Percentiles rank a stretch among this genome's conserved stretches.
phyloP scores from a whole-genome alignment of 1,140 invertebrate species.

The Drosophila quadrilineata region DNA sequence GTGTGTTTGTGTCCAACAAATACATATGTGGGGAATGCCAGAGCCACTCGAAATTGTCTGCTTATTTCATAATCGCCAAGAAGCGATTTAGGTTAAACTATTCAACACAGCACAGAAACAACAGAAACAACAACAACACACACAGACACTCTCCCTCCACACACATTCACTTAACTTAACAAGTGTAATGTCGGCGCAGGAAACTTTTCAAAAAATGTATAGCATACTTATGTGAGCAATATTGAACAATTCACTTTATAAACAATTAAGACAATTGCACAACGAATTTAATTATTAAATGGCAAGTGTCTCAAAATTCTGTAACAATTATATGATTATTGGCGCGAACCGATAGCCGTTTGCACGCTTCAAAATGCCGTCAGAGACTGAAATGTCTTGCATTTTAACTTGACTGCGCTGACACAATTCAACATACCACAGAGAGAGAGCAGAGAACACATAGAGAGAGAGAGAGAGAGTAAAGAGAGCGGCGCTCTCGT shows the following conservation, averaged over 20 bases:
- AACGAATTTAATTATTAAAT: constrained; percentile 28
- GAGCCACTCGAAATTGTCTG: constrained; percentile 30
- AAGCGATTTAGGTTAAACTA: constrained; percentile 59
- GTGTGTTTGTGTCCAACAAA: no score
- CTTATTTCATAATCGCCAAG: constrained; percentile 70
- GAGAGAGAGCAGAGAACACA: no score
- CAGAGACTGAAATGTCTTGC: constrained; percentile 52
- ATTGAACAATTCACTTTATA: constrained; percentile 9
- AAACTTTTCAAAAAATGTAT: neutral
- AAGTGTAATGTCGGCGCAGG: no score
- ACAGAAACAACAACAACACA: neutral
- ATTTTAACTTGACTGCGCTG: constrained; percentile 1
- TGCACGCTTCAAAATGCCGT: constrained; percentile 60
- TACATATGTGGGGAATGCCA: constrained; percentile 7
- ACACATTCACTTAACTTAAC: neutral
- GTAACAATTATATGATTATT: constrained; percentile 8
- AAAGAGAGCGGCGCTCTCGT: constrained; percentile 8
- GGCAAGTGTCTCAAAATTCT: constrained; percentile 34
- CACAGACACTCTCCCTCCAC: no score
- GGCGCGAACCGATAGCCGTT: constrained; percentile 31
- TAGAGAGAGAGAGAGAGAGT: neutral
- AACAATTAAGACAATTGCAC: neutral
- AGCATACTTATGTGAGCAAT: constrained; percentile 26
- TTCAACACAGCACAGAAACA: constrained; percentile 3
- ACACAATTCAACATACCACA: constrained; percentile 27